Percentiles rank a stretch among this genome's conserved stretches.
These are phyloP conservation scores for Steatornis caripensis DNA, from an alignment of 2,113 vertebrate species.

Conservation along the genomic window DNA sequence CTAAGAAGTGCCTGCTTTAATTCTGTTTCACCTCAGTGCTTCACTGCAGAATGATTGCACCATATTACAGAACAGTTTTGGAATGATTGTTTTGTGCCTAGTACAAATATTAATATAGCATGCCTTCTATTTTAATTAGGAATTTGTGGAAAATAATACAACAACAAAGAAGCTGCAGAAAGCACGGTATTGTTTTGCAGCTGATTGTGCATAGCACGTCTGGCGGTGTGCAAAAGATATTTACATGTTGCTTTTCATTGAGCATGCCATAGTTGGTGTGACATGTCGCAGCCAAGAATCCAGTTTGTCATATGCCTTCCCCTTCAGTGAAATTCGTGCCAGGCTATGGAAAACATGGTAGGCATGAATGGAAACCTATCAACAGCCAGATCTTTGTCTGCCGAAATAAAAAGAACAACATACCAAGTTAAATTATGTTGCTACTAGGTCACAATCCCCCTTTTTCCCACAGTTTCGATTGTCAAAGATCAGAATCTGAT, in stretches of 20 bases:
- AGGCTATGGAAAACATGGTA: slow-evolving; percentile 57
- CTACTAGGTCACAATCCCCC: background rate
- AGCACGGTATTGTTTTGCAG: background rate
- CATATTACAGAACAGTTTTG: background rate
- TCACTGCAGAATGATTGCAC: background rate
- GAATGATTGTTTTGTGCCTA: background rate
- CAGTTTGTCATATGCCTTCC: slow-evolving; percentile 39
- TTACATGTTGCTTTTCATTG: slow-evolving; percentile 9
- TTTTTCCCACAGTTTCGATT: background rate
- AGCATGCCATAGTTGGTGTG: slow-evolving; percentile 37
- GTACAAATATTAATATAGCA: background rate
- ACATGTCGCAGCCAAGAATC: slow-evolving; percentile 18
- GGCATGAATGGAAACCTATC: slow-evolving; percentile 56
- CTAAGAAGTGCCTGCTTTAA: background rate
- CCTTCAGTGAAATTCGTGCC: slow-evolving; percentile 27
- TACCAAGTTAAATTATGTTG: background rate
- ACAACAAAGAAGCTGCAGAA: background rate
- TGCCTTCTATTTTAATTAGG: background rate
- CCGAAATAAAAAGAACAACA: slow-evolving; percentile 30
- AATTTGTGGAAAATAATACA: background rate
- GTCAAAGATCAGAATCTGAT: background rate
- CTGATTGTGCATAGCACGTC: background rate
- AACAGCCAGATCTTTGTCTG: slow-evolving; percentile 2
- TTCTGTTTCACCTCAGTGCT: background rate
- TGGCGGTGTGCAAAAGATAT: slow-evolving; percentile 32